A percentile compares a stretch with the other conserved stretches of the same genome.
Evolutionary conservation across 1,140 invertebrate genomes (phyloP).

Genomic region (Drosophila eugracilis): DNA sequence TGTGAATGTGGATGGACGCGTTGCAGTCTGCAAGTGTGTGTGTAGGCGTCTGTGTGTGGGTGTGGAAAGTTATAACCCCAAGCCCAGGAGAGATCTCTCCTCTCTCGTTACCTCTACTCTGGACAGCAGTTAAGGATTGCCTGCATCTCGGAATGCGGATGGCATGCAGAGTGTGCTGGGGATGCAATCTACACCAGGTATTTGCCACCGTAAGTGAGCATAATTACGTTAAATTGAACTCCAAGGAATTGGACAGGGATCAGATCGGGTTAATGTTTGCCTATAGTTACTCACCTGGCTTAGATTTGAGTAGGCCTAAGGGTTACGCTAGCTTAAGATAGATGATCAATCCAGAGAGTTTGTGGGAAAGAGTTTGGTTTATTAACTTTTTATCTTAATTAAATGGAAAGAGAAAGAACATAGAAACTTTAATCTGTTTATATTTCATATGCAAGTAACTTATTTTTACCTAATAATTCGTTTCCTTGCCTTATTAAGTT

Average conservation of each 20-base stretch:
- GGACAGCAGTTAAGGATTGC: conserved; percentile 11
- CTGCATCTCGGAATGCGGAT: conserved; percentile 26
- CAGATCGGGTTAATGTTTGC: conserved; percentile 2
- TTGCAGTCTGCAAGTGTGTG: conserved; percentile 2
- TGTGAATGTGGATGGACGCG: conserved; percentile 8
- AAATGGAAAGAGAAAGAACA: no score
- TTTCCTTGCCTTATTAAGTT: no score
- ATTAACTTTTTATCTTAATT: no score
- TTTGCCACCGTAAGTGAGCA: conserved; percentile 36
- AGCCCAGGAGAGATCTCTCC: conserved; percentile 8
- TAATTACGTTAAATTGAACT: conserved; percentile 38
- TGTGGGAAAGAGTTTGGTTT: no score
- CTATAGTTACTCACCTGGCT: no score
- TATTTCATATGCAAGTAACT: no score
- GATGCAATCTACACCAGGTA: conserved; percentile 9
- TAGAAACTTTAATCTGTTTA: no score
- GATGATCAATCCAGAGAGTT: no score
- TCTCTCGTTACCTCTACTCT: background rate
- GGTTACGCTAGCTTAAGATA: background rate
- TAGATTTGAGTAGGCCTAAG: background rate
- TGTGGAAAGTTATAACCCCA: conserved; percentile 19
- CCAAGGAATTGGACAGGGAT: background rate
- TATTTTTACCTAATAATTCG: no score
- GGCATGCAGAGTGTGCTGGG: conserved; percentile 7
- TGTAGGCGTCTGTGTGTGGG: background rate